Evolutionary conservation across 1,140 invertebrate genomes (phyloP), one percentile per base, ranked within the genome.

Genomic region (Cotesia vestalis): DNA sequence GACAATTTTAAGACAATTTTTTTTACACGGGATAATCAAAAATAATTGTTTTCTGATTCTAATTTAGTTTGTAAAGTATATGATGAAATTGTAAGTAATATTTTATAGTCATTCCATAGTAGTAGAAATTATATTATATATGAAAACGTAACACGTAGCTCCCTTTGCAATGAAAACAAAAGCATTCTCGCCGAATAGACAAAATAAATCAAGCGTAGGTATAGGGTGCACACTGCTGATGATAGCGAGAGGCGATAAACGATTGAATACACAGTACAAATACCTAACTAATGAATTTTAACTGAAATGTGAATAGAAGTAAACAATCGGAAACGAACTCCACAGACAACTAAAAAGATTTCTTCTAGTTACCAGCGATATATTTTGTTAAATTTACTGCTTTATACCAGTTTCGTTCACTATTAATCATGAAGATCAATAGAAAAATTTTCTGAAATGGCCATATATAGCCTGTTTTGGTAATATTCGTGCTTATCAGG

Each of bases 181-280:
- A 79, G 79, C 79, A 78, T 78, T 80, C 75, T 75, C 75, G 74
- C 71, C 75, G 75, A 80, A 78, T 78, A 78, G 79, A 80, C 75
- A 77, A 80, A 80, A 80, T 80, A 77, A 80, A 80, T 78, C 76
- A 78, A 76, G 71, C 14, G 55, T 38, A 52, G 69, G 20, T 55
- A n/a, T 36, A 55, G 35, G 36, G 11, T 60, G n/a, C 34, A 70
- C 60, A 62, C 9, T 64, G 34, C 59, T 60, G 59, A 66, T 66
- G 46, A 63, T 63, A 63, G 36, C 20, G 53, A 55, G 53, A 55
- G 14, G n/a, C 53, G 53, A 55, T 55, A 55, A 55, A 55, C 17
- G 17, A 55, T 55, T 55, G 12, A 55, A 55, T 55, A 55, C 53
- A 55, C 53, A 55, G 4, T 17, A 55, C 17, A 55, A 55, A 55